A percentile compares a stretch with the other conserved stretches of the same genome.
Conservation (phyloP, 2,113 vertebrate genomes). For the Sander vitreus region DNA sequence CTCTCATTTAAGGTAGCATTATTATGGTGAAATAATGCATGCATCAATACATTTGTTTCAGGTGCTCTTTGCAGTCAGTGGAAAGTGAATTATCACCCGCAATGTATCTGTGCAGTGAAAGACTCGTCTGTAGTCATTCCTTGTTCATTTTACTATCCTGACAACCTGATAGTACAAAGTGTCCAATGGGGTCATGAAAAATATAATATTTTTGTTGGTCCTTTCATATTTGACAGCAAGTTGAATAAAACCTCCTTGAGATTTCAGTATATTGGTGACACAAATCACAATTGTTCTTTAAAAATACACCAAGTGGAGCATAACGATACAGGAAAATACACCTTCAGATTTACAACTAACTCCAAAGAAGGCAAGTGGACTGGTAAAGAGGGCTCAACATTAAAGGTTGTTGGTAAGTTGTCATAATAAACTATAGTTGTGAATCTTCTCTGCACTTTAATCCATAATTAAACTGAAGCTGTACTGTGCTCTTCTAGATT, state of each 20-base stretch:
- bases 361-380: fast-evolving
- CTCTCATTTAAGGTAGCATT: not conserved
- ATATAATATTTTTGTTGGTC: fast-evolving
- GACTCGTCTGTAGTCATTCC: constrained; percentile 43
- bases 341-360: constrained; percentile 18
- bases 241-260: fast-evolving
- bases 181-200: constrained; percentile 26
- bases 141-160: constrained; percentile 51
- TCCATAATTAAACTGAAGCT: not conserved
- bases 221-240: not conserved
- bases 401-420: constrained; percentile 59
- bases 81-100: constrained; percentile 18
- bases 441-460: not conserved
- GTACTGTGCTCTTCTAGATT: constrained; percentile 34
- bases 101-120: constrained; percentile 34
- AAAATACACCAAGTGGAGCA: constrained; percentile 48
- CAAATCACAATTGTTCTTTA: constrained; percentile 45
- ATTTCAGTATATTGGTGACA: constrained; percentile 49
- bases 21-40: not conserved
- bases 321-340: constrained; percentile 22
- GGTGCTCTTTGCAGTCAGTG: constrained; percentile 1
- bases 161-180: fast-evolving
- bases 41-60: constrained; percentile 41
- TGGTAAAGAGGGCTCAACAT: fast-evolving
- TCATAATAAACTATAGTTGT: not conserved